Evolutionary conservation across 2,888 invertebrate species (phyloP).

Genomic region (Clunio marinus): DNA sequence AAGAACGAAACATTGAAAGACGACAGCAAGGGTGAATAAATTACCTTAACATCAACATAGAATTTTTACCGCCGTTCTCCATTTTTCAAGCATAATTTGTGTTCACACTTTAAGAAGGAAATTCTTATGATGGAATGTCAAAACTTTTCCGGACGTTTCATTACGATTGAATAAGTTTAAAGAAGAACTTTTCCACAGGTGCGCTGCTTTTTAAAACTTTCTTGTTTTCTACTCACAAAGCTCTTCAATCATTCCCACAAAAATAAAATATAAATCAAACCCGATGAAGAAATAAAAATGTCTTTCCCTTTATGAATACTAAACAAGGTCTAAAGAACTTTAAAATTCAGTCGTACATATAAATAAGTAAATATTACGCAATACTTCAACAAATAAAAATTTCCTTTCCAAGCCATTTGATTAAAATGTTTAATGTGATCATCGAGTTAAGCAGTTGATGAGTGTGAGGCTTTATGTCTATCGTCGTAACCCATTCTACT

Average conservation of each 20-base stretch:
- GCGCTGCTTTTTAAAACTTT: slow-evolving; percentile 3
- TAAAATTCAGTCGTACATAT: neutral
- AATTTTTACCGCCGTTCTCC: neutral
- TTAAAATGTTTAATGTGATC: slow-evolving; percentile 18
- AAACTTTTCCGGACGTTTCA: neutral
- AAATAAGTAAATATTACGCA: neutral
- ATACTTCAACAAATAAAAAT: slow-evolving; percentile 19
- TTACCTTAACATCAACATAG: slow-evolving; percentile 25
- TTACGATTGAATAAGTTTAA: too few relatives aligned
- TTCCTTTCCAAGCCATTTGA: slow-evolving; percentile 28
- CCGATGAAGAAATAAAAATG: too few relatives aligned
- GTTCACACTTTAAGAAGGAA: slow-evolving; percentile 32
- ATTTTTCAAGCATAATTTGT: slow-evolving; percentile 28
- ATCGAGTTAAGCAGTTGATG: slow-evolving; percentile 9
- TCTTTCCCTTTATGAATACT: too few relatives aligned
- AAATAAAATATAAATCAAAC: too few relatives aligned
- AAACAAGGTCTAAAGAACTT: too few relatives aligned
- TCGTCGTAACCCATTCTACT: neutral
- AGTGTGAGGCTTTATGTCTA: neutral
- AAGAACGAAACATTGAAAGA: neutral
- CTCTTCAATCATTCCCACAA: too few relatives aligned
- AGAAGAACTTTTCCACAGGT: neutral
- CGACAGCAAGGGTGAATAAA: slow-evolving; percentile 31
- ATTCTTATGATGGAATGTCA: slow-evolving; percentile 8
- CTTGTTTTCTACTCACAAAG: too few relatives aligned